These are phyloP conservation scores for Anabas testudineus DNA, from an alignment of 2,797 vertebrate genomes.

Conservation along the genomic window DNA sequence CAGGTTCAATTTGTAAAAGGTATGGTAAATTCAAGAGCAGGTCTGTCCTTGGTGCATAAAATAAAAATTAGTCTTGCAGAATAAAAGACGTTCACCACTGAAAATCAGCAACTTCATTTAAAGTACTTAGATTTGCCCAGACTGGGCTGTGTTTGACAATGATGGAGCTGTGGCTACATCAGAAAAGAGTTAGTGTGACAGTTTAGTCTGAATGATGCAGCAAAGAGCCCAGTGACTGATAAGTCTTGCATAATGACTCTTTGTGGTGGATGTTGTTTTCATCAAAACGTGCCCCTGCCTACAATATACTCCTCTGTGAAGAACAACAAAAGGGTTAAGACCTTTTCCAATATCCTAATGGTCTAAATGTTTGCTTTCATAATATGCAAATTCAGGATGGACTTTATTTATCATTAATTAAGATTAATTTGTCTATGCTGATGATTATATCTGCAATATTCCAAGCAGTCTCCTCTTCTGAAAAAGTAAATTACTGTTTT, in stretches of 20 bases:
- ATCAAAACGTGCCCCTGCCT: background rate
- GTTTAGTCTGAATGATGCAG: background rate
- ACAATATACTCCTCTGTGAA: background rate
- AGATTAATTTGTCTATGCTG: conserved; percentile 62
- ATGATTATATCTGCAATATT: conserved; percentile 74
- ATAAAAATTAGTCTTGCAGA: background rate
- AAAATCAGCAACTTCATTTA: background rate
- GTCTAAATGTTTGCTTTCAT: conserved; percentile 43
- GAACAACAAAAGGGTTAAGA: conserved; percentile 9
- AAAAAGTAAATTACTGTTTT: conserved; percentile 77
- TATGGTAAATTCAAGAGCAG: background rate
- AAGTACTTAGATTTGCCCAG: background rate
- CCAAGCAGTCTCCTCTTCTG: conserved; percentile 52
- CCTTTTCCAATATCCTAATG: conserved; percentile 14
- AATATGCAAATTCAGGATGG: conserved; percentile 57
- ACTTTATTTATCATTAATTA: conserved; percentile 56
- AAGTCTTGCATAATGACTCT: background rate
- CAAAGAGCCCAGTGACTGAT: background rate
- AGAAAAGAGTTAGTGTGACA: background rate
- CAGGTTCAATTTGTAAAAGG: background rate
- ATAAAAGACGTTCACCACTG: background rate
- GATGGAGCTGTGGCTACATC: background rate
- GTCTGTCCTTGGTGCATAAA: background rate
- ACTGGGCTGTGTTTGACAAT: background rate
- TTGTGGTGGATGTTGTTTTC: background rate